Percentiles rank a stretch among this genome's conserved stretches.
These are phyloP conservation scores for Cephus pulcher DNA, from an alignment of 2,888 invertebrate genomes.

Conservation along the genomic window DNA sequence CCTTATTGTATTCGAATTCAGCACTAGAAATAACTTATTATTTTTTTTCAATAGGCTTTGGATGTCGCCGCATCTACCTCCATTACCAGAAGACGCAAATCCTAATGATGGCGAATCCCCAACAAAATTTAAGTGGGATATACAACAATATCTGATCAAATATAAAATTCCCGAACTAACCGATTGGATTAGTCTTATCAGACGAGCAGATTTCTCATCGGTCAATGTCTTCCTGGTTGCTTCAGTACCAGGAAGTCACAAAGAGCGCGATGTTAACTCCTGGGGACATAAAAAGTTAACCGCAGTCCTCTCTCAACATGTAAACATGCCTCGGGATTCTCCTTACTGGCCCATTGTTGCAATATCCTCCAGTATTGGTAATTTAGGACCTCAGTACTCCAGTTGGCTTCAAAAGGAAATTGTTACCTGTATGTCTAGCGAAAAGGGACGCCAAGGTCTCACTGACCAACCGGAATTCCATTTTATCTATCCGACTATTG, in stretches of 20 bases:
- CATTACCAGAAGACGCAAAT: constrained; percentile 70
- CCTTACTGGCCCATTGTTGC: constrained; percentile 78
- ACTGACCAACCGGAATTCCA: constrained; percentile 70
- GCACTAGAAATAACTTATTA: background rate
- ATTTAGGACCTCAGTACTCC: constrained; percentile 76
- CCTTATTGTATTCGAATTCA: background rate
- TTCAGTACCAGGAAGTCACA: constrained; percentile 87
- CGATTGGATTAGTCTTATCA: constrained; percentile 80
- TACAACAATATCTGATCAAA: constrained; percentile 80
- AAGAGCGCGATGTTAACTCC: constrained; percentile 68
- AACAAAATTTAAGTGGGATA: constrained; percentile 83
- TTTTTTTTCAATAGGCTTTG: constrained; percentile 74
- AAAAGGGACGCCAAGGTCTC: constrained; percentile 68
- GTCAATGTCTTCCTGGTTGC: constrained; percentile 88
- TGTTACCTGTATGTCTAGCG: constrained; percentile 72
- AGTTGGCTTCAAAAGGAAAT: constrained; percentile 85
- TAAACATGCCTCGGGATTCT: constrained; percentile 68
- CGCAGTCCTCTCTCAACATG: constrained; percentile 72
- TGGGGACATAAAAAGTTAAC: constrained; percentile 73
- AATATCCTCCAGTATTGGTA: constrained; percentile 93
- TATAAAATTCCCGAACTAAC: constrained; percentile 78
- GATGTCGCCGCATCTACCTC: constrained; percentile 86
- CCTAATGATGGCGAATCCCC: constrained; percentile 79
- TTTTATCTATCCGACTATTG: constrained; percentile 81
- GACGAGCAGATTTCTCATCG: constrained; percentile 82